Percentiles rank a stretch among this genome's conserved stretches.
Conservation (phyloP, 2,113 vertebrate species). For the Ptyas mucosa region DNA sequence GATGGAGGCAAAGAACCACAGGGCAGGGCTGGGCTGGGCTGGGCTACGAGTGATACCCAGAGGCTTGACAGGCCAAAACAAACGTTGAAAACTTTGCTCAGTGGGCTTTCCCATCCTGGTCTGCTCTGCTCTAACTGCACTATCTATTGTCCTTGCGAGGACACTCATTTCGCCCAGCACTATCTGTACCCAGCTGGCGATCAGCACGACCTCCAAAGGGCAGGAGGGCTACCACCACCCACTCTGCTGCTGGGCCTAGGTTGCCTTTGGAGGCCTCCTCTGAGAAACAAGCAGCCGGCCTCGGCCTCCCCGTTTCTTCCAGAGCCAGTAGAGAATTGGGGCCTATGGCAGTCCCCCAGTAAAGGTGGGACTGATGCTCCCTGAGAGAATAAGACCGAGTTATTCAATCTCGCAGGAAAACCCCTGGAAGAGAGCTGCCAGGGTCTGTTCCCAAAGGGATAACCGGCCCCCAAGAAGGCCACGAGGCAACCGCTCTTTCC, state of each 20-base stretch:
- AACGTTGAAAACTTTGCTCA: background rate
- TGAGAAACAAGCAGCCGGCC: background rate
- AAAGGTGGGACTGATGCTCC: background rate
- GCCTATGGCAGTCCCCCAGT: background rate
- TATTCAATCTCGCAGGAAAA: background rate
- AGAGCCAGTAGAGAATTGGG: background rate
- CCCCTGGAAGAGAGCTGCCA: background rate
- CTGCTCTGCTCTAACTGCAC: too few species aligned
- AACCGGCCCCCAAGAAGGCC: background rate
- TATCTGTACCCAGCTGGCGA: background rate
- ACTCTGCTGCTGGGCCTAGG: too few species aligned
- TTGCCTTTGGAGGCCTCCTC: background rate
- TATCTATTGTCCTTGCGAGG: too few species aligned
- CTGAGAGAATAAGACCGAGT: background rate
- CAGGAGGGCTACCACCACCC: background rate
- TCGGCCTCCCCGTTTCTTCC: background rate
- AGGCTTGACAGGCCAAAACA: too few species aligned
- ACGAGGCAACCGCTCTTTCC: background rate
- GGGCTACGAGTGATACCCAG: background rate
- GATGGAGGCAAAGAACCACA: too few species aligned
- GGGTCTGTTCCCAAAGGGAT: background rate
- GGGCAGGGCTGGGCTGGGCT: background rate
- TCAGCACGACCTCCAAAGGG: background rate
- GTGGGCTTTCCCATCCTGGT: background rate
- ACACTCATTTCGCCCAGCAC: background rate